Percentiles rank a stretch among this genome's conserved stretches.
Evolutionary conservation across 2,113 vertebrate genomes (phyloP).

Genomic region (Pangasianodon hypophthalmus): DNA sequence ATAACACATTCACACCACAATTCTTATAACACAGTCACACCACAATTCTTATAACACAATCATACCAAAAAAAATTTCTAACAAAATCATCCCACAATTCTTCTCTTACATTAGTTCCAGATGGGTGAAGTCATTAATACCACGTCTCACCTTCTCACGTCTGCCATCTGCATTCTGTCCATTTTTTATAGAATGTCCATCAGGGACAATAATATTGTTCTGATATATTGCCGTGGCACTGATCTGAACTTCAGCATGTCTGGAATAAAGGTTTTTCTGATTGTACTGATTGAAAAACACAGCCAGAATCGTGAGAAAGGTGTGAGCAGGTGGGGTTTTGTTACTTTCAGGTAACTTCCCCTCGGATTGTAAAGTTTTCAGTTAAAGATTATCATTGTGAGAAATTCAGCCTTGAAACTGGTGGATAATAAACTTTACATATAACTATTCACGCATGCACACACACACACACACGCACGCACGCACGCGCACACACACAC

Average conservation of each 20-base stretch:
- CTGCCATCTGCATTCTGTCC: constrained; percentile 59
- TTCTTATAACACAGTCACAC: too few species aligned
- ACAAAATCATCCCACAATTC: too few species aligned
- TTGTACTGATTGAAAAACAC: constrained; percentile 42
- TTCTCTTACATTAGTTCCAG: constrained; percentile 97
- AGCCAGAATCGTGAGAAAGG: background rate
- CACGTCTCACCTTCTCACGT: constrained; percentile 97
- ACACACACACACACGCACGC: background rate
- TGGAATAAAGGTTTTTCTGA: constrained; percentile 52
- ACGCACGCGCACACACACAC: background rate
- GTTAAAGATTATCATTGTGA: background rate
- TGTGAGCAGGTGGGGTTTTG: background rate
- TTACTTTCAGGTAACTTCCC: background rate
- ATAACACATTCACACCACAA: too few species aligned
- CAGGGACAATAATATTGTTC: constrained; percentile 74
- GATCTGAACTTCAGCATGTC: constrained; percentile 66
- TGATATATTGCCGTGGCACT: constrained; percentile 74
- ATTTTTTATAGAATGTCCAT: constrained; percentile 83
- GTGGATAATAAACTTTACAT: background rate
- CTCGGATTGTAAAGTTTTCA: background rate
- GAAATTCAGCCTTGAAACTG: background rate
- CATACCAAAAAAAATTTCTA: too few species aligned
- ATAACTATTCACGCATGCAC: background rate
- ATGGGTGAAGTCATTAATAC: constrained; percentile 98
- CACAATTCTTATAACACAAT: too few species aligned